A percentile compares a stretch with the other conserved stretches of the same genome.
Evolutionary conservation across 1,140 invertebrate genomes (phyloP).

Genomic region (Yoshiicerus persimilis): DNA sequence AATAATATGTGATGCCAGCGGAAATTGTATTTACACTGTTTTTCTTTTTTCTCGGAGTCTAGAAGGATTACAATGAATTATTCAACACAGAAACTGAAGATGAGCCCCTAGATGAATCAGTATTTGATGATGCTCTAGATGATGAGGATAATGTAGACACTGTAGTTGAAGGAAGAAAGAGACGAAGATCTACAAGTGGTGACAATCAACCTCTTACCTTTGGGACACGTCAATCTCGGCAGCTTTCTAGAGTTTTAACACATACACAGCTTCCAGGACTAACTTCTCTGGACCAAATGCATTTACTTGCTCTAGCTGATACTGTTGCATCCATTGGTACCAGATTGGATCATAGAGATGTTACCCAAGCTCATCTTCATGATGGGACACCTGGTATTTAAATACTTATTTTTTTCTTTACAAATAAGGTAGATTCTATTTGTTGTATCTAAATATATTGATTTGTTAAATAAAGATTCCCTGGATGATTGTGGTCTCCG

Average conservation of each 20-base stretch:
- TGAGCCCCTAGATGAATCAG: slow-evolving; percentile 74
- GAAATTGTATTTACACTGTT: background rate
- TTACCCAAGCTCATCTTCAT: slow-evolving; percentile 50
- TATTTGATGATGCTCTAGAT: slow-evolving; percentile 47
- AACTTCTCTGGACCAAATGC: slow-evolving; percentile 98
- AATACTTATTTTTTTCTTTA: too few relatives aligned
- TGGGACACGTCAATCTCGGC: slow-evolving; percentile 58
- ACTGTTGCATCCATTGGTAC: slow-evolving; percentile 78
- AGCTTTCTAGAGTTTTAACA: slow-evolving; percentile 84
- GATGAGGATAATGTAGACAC: slow-evolving; percentile 44
- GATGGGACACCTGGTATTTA: slow-evolving; percentile 48
- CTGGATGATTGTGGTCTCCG: slow-evolving; percentile 96
- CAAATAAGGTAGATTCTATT: too few relatives aligned
- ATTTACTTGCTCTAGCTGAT: slow-evolving; percentile 93
- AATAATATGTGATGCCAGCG: background rate
- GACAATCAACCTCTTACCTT: slow-evolving; percentile 44
- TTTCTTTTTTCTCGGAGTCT: background rate
- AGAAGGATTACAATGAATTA: slow-evolving; percentile 79
- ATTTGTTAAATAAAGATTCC: slow-evolving; percentile 65
- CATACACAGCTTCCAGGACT: slow-evolving; percentile 95
- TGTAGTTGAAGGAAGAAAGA: slow-evolving; percentile 26
- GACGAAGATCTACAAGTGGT: slow-evolving; percentile 46
- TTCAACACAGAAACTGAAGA: slow-evolving; percentile 73
- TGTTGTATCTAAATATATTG: background rate
- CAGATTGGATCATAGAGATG: slow-evolving; percentile 35